Evolutionary conservation across 2,113 vertebrate genomes (phyloP), one percentile per base, ranked within the genome.

Genomic region (Hylia prasina): DNA sequence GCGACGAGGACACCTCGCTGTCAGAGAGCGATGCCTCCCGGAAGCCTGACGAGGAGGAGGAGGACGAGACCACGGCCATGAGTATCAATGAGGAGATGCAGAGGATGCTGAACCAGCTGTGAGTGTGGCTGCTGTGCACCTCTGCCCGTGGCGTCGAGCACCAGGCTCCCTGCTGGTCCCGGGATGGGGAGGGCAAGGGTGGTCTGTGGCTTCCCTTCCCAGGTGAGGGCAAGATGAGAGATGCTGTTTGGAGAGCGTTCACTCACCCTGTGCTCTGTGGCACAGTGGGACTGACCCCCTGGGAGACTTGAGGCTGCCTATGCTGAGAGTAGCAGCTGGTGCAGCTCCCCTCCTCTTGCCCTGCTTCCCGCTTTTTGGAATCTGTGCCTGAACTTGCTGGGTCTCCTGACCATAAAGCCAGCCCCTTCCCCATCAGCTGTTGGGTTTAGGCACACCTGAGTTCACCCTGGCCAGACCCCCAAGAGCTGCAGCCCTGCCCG

Each of bases 81-180:
- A 94, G 98, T 98, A 99, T 99, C 97, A 99, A 99, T 77, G 99
- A 99, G 97, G 99, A 99, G 97, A 99, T 99, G 99, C 99, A 99
- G 97, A 98, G 99, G 95, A 99, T 99, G 99, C 98, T 99, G 89
- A 99, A 98, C 96, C 99, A 99, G 89, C 98, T 99, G 99, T 99
- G 97, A 99, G 99, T 98, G 94, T 15, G 3, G 93, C 90, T 68
- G 90, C 80, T 44, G 53, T 9, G 27, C 77, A 8, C 45, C 37
- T 87, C 84, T 64, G 83, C 84, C 3, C 1, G 0, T 0, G 3
- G 18, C 6, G 1, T 17, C 0, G 0, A 24, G 71, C 72, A 5
- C 28, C n/a, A 6, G 57, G 42, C 51, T 94, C 35, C 53, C 70
- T 4, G 6, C 39, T 11, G 6, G 31, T 4, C 53, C 69, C 0